Conservation (phyloP, 2,888 invertebrate genomes). For the Pachydiplax longipennis region DNA sequence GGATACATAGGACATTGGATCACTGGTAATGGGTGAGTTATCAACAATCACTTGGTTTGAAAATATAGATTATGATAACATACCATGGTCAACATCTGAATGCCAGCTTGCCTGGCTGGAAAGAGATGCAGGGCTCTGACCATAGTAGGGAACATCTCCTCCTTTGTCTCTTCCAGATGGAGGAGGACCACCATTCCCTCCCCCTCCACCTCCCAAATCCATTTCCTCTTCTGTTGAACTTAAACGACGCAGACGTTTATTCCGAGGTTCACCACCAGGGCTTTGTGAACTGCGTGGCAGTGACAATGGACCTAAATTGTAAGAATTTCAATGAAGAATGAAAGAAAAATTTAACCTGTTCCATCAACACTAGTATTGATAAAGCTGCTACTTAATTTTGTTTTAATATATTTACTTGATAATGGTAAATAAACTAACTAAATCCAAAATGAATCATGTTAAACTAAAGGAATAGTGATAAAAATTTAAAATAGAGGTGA, state of each 20-base stretch:
- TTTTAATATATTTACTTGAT: no score
- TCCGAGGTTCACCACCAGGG: slow-evolving; percentile 61
- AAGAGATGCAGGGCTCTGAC: slow-evolving; percentile 63
- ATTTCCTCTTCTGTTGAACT: slow-evolving; percentile 65
- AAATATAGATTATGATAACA: slow-evolving; percentile 47
- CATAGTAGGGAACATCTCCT: slow-evolving; percentile 61
- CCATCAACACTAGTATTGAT: no score
- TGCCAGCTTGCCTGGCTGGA: slow-evolving; percentile 62
- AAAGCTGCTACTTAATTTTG: no score
- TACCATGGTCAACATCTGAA: slow-evolving; percentile 64
- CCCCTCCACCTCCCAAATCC: slow-evolving; percentile 56
- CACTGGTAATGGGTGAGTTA: slow-evolving; percentile 9
- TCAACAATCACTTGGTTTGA: neutral
- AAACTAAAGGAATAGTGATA: no score
- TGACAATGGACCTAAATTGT: slow-evolving; percentile 58
- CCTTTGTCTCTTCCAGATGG: slow-evolving; percentile 58
- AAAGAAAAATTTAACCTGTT: no score
- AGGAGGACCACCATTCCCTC: slow-evolving; percentile 47
- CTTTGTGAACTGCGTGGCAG: slow-evolving; percentile 60
- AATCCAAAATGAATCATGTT: no score
- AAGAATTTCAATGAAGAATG: neutral
- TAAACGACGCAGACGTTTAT: slow-evolving; percentile 64
- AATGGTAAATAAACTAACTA: no score
- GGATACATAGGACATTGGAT: neutral
- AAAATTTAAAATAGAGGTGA: no score